These are phyloP conservation scores for Sarcophaga carnaria DNA, from an alignment of 2,888 invertebrate species.

Conservation along the genomic window DNA sequence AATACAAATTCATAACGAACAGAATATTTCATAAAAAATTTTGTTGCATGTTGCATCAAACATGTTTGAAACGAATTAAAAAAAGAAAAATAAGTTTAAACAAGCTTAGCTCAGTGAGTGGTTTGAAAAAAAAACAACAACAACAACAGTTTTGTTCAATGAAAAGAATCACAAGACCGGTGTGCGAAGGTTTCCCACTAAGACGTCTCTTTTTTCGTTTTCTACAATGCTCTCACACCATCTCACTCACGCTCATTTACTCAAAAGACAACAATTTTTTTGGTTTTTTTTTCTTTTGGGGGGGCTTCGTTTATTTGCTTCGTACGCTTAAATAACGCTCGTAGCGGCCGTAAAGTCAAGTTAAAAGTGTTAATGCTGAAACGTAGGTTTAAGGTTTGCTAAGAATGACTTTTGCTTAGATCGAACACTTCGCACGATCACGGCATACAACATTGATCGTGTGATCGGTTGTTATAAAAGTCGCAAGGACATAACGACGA, in stretches of 20 bases:
- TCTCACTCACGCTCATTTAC: slow-evolving; percentile 7
- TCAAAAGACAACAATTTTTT: slow-evolving; percentile 29
- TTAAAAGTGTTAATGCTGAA: slow-evolving; percentile 62
- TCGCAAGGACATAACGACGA: slow-evolving; percentile 82
- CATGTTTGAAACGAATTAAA: slow-evolving; percentile 58
- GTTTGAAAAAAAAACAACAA: slow-evolving; percentile 29
- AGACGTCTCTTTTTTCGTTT: neutral
- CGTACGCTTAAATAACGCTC: slow-evolving; percentile 31
- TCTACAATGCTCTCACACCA: neutral
- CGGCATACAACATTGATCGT: slow-evolving; percentile 75
- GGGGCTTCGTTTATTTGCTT: neutral
- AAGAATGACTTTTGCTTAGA: slow-evolving; percentile 72
- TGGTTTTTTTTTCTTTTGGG: neutral
- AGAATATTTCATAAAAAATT: slow-evolving; percentile 19
- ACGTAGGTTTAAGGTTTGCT: slow-evolving; percentile 70
- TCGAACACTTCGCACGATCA: slow-evolving; percentile 76
- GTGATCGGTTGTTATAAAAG: slow-evolving; percentile 81
- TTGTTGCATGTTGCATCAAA: slow-evolving; percentile 48
- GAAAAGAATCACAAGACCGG: slow-evolving; percentile 52
- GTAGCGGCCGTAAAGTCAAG: neutral
- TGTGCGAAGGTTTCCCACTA: slow-evolving; percentile 36
- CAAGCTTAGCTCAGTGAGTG: slow-evolving; percentile 52
- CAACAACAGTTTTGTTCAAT: neutral
- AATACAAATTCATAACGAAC: neutral
- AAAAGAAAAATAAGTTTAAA: slow-evolving; percentile 3